Conservation (phyloP, 2,888 invertebrate genomes). For the Lymantria dispar region DNA sequence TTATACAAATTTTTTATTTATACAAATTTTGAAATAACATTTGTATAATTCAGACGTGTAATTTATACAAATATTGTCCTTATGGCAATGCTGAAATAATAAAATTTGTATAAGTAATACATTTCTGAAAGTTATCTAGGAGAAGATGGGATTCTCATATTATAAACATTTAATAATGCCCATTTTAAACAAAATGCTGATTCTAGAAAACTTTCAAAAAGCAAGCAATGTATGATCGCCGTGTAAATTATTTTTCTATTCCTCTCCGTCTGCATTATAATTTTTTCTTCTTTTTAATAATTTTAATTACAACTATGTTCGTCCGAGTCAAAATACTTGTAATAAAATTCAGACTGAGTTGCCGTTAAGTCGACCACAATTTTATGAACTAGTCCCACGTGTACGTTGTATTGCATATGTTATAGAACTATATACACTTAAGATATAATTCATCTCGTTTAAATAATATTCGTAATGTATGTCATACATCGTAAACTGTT, state of each 20-base stretch:
- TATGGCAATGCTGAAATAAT: too few relatives aligned
- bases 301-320: background rate
- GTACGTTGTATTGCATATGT: conserved; percentile 34
- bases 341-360: conserved; percentile 37
- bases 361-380: conserved; percentile 42
- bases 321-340: conserved; percentile 33
- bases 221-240: too few relatives aligned
- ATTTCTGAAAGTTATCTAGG: too few relatives aligned
- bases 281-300: background rate
- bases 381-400: conserved; percentile 43
- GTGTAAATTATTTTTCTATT: background rate
- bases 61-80: too few relatives aligned
- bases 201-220: too few relatives aligned
- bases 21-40: too few relatives aligned
- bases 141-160: too few relatives aligned
- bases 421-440: background rate
- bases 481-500: conserved; percentile 32
- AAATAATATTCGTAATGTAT: conserved; percentile 14
- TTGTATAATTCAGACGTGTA: too few relatives aligned
- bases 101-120: too few relatives aligned
- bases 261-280: background rate
- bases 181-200: too few relatives aligned
- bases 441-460: conserved; percentile 6
- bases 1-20: too few relatives aligned
- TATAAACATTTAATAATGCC: too few relatives aligned